Evolutionary conservation across 2,113 vertebrate species (phyloP).

Genomic region (Poicephalus meyeri): DNA sequence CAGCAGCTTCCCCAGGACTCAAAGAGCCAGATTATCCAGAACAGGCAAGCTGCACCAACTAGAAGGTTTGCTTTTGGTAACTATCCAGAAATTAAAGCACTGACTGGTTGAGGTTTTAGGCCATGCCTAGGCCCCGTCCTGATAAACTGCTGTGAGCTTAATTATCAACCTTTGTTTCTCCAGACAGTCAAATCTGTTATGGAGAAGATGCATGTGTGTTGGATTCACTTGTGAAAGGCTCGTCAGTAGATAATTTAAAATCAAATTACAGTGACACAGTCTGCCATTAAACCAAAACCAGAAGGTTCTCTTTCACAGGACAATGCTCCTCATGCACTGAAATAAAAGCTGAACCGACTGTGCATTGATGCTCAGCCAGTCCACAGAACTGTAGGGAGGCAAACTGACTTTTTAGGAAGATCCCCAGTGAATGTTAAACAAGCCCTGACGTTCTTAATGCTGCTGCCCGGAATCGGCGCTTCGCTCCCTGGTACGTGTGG

Average conservation of each 20-base stretch:
- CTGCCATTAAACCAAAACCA: not conserved
- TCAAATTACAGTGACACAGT: not conserved
- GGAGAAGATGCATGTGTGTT: not conserved
- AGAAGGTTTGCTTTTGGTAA: not conserved
- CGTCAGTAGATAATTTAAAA: slow-evolving; percentile 17
- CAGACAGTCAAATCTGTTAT: slow-evolving; percentile 44
- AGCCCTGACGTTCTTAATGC: not conserved
- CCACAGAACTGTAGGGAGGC: not conserved
- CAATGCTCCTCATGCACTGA: not conserved
- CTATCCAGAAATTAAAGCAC: slow-evolving; percentile 21
- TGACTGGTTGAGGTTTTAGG: not conserved
- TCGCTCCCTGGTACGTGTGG: not conserved
- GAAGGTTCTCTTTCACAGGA: slow-evolving; percentile 8
- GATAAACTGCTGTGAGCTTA: slow-evolving; percentile 26
- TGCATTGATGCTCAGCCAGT: not conserved
- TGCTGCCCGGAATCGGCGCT: not conserved
- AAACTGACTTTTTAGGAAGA: slow-evolving; percentile 47
- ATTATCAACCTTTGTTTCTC: slow-evolving; percentile 35
- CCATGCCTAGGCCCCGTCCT: not conserved
- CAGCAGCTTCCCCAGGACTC: not conserved
- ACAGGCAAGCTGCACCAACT: not conserved
- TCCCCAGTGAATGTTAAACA: slow-evolving; percentile 11
- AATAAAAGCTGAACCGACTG: slow-evolving; percentile 14
- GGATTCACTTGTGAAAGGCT: not conserved
- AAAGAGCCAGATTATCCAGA: not conserved